Evolutionary conservation across 2,113 vertebrate genomes (phyloP).

Genomic region (Collichthys lucidus): DNA sequence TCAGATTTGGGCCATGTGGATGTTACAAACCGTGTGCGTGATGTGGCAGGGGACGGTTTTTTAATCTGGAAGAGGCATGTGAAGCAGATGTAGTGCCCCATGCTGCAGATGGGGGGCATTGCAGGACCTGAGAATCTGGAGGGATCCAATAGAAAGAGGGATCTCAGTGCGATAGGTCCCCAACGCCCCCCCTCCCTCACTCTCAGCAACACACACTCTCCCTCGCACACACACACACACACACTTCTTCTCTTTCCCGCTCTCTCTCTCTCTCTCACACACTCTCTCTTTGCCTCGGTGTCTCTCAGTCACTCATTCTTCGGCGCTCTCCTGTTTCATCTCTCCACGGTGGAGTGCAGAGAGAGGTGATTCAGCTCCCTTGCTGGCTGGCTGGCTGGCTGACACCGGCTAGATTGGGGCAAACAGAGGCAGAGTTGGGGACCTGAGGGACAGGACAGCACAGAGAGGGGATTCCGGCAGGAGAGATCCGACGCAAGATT

Average conservation of each 20-base stretch:
- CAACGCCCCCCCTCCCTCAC: slow-evolving; percentile 67
- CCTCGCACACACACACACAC: slow-evolving; percentile 17
- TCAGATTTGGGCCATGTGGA: slow-evolving; percentile 65
- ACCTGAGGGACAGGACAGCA: slow-evolving; percentile 59
- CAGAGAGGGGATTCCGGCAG: slow-evolving; percentile 9
- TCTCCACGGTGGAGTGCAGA: slow-evolving; percentile 43
- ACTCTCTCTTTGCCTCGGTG: slow-evolving; percentile 20
- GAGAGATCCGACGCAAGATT: slow-evolving; percentile 54
- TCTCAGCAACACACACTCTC: slow-evolving; percentile 37
- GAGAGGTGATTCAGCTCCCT: slow-evolving; percentile 51
- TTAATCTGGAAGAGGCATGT: slow-evolving; percentile 48
- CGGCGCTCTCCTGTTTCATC: slow-evolving; percentile 58
- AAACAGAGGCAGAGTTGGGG: slow-evolving; percentile 60
- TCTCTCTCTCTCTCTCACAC: slow-evolving; percentile 35
- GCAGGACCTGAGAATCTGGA: slow-evolving; percentile 76
- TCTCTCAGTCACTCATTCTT: slow-evolving; percentile 51
- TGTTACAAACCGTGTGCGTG: slow-evolving; percentile 37
- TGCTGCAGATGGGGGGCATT: slow-evolving; percentile 72
- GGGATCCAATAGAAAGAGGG: slow-evolving; percentile 67
- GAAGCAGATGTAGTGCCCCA: slow-evolving; percentile 47
- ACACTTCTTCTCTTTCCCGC: slow-evolving; percentile 26
- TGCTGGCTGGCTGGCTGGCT: slow-evolving; percentile 47
- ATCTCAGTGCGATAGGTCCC: slow-evolving; percentile 71
- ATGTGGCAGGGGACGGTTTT: slow-evolving; percentile 68
- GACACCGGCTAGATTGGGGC: slow-evolving; percentile 41